Evolutionary conservation across 2,797 vertebrate genomes (phyloP), one percentile per base, ranked within the genome.

Genomic region (Cynodonichthys magdalenae): DNA sequence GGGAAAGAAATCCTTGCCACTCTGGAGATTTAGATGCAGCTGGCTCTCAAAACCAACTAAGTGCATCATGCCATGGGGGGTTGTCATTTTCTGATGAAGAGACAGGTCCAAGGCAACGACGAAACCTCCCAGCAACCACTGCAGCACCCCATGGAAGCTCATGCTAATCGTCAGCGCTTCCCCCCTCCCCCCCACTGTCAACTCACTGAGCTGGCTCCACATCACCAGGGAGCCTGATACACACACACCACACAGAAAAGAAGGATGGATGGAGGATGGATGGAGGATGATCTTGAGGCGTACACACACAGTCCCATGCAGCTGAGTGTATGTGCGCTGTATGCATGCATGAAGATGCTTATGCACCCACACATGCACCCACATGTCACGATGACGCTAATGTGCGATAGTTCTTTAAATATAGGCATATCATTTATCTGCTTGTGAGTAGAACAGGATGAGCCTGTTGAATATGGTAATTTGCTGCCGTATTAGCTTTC

Each of bases 381-480:
- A 66, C 69, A 65, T 63, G 83, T 87, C 56, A 81, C 74, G 77
- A 75, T 87, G 84, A 87, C 92, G 93, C 92, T 93, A 93, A 94
- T 94, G 92, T 94, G 87, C 55, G 78, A 91, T 94, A 95, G 94
- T 95, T 93, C 94, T 94, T 94, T 95, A 96, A 97, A 95, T 96
- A 95, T 95, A 94, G 94, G 94, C 93, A 94, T 95, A 97, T 96
- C 94, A 94, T 95, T 94, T 94, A 94, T 95, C 95, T 95, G 94
- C 94, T 96, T 95, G 95, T 94, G 93, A 95, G 94, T 90, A 94
- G 91, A 95, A 95, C 95, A 95, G 96, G 95, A 95, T 94, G 95
- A 94, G 94, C 94, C 94, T 95, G 84, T 96, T 96, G 94, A 96
- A 96, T 96, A 97, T 96, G 95, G 87, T 95, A 95, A 97, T 97